These are phyloP conservation scores for Corbicula japonica DNA, from an alignment of 2,888 invertebrate genomes.

Conservation along the genomic window DNA sequence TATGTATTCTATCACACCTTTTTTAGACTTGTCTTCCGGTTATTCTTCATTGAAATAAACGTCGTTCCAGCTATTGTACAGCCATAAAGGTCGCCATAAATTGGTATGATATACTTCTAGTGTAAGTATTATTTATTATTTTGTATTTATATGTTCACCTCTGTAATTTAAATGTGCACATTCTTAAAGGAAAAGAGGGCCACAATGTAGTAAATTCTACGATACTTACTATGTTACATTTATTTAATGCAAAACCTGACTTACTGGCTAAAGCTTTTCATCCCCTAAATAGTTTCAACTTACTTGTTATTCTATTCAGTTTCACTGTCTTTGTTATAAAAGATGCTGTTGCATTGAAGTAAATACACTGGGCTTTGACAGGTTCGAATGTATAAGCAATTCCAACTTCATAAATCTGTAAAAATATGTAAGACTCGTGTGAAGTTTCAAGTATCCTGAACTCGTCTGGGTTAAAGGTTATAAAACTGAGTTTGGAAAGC, in stretches of 20 bases:
- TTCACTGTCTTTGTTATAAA: background rate
- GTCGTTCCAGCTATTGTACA: no score
- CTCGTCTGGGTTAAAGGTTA: background rate
- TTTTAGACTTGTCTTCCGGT: no score
- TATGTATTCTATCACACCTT: no score
- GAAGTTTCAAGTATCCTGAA: background rate
- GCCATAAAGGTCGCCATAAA: no score
- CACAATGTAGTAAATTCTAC: background rate
- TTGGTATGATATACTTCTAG: background rate
- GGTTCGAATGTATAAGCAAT: background rate
- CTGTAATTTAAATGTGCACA: background rate
- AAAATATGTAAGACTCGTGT: background rate
- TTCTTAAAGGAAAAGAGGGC: background rate
- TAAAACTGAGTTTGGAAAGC: background rate
- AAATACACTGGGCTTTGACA: slow-evolving; percentile 5
- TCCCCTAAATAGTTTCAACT: no score
- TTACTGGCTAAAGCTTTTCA: no score
- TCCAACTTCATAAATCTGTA: slow-evolving; percentile 7
- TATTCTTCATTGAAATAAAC: no score
- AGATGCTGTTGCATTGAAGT: slow-evolving; percentile 3
- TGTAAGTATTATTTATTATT: background rate
- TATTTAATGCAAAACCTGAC: no score
- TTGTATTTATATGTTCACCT: background rate
- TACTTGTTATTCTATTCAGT: background rate
- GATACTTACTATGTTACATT: no score